Base-by-base conservation (phyloP, 2,888 invertebrate species). In the Sinopyrophorus schimmeli region DNA sequence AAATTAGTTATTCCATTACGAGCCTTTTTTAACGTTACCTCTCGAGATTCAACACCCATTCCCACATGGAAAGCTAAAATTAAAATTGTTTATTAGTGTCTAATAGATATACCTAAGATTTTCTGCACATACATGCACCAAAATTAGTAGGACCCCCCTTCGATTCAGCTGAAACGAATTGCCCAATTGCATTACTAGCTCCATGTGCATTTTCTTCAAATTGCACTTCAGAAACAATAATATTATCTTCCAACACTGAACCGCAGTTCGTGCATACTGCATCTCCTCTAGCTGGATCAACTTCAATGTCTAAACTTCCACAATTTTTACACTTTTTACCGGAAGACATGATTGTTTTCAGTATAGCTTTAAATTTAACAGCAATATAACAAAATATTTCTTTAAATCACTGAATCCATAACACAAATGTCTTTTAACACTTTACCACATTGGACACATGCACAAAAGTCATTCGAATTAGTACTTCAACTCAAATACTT, bases 191-290 rank as follows among this genome's bases (percentile, higher is more conserved):
- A 49, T 87, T 86, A 34, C 86, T 82, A 5, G 88, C 89, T 15
- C 97, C 97, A 67, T 87, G 87, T 5, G 89, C 84, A 68, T 88
- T 87, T 71, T 99, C 98, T 72, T 93, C 91, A 68, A 97, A 99
- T 72, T 95, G 92, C 14, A 97, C 87, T 72, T 98, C 97, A 1
- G 93, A 90, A 14, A 99, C 96, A 67, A 99, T 98, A 41, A 94
- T 87, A 64, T 91, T 93, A 67, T 97, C 95, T 71, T 98, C 97
- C 9, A 99, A 76, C 1, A 99, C 98, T 4, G 91, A 87, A 15
- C 98, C 99, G 76, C 99, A 99, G 67, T 86, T 87, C 15, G 92
- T 96, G 72, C 99, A 99, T 1, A 97, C 94, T 5, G 90, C 88
- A 80, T 97, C 95, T 20, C 97, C 98, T 64, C 96, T 82, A 12